A percentile compares a stretch with the other conserved stretches of the same genome.
Conservation (phyloP, 2,888 invertebrate genomes). For the Tenthredo mesomela region DNA sequence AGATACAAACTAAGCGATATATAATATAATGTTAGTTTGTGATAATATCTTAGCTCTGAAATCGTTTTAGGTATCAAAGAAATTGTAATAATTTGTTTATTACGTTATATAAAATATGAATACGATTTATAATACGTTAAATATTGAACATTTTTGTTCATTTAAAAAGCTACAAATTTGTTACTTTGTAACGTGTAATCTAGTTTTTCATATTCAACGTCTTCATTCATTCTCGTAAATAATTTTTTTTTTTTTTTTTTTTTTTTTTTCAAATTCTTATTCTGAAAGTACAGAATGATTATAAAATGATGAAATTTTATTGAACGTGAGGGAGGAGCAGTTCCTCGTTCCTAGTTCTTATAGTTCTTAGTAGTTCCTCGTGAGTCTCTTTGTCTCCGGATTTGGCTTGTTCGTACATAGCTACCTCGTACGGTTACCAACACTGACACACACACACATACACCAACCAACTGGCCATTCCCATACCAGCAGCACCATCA, state of each 20-base stretch:
- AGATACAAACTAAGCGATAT: too few species aligned
- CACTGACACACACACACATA: neutral
- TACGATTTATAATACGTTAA: neutral
- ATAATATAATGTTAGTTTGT: neutral
- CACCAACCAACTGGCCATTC: neutral
- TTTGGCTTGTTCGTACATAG: constrained; percentile 4
- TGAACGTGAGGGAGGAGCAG: neutral
- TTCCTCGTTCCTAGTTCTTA: neutral
- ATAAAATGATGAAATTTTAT: neutral
- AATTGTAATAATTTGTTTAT: neutral
- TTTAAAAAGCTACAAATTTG: neutral
- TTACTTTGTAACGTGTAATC: neutral
- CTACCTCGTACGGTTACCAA: neutral
- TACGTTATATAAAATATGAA: neutral
- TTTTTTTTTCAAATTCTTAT: neutral
- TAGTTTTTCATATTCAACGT: too few species aligned
- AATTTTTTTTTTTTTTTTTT: too few species aligned
- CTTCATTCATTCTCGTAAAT: too few species aligned
- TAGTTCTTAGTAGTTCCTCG: neutral
- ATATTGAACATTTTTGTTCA: neutral
- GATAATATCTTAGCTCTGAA: neutral
- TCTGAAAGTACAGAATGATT: neutral
- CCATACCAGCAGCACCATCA: neutral
- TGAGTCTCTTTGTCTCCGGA: constrained; percentile 40
- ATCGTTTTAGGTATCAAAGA: neutral